Conservation (phyloP, 2,113 vertebrate genomes). For the Onychostruthus taczanowskii region DNA sequence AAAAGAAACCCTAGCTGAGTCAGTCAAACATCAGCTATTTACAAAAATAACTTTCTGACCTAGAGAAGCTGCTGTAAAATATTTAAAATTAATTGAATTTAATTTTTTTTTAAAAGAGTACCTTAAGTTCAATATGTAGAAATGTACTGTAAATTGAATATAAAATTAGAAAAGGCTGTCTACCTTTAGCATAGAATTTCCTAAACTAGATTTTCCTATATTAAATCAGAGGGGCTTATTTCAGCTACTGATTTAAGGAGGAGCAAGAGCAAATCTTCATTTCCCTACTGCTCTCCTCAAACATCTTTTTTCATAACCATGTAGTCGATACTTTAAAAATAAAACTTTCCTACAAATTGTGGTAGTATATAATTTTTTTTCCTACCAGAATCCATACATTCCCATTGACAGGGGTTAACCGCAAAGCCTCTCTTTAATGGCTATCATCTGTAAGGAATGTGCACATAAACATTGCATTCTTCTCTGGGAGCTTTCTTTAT, state of each 20-base stretch:
- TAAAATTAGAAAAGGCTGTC: neutral
- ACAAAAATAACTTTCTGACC: neutral
- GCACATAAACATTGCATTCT: constrained; percentile 47
- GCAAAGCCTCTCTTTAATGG: constrained; percentile 8
- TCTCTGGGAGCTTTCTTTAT: constrained; percentile 26
- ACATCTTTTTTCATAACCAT: neutral
- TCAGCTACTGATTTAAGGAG: neutral
- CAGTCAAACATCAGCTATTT: neutral
- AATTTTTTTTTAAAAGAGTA: neutral
- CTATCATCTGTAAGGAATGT: constrained; percentile 54
- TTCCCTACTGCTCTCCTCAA: neutral
- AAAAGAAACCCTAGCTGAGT: neutral
- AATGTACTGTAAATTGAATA: neutral
- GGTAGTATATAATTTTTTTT: constrained; percentile 3
- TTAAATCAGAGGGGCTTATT: neutral
- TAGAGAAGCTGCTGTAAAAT: neutral
- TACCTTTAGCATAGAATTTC: neutral
- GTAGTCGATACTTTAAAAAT: constrained; percentile 39
- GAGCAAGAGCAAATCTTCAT: neutral
- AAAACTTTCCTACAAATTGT: constrained; percentile 32
- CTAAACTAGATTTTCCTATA: neutral
- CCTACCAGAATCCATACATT: constrained; percentile 35
- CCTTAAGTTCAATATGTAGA: neutral
- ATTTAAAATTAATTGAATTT: neutral
- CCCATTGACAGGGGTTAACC: constrained; percentile 42